Conservation (phyloP, 2,797 vertebrate species). For the Myripristis jacobus region DNA sequence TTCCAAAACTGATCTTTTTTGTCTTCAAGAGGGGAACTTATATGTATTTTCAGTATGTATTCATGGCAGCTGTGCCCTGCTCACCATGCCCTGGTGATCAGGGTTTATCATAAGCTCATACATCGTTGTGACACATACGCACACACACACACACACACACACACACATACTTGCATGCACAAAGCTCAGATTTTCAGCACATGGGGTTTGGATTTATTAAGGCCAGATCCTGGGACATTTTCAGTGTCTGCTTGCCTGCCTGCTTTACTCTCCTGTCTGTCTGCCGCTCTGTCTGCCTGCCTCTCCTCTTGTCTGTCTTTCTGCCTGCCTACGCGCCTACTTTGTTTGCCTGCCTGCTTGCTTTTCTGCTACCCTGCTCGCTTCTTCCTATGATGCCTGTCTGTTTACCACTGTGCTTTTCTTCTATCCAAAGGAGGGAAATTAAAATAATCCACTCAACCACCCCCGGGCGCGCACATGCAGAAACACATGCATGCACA, state of each 20-base stretch:
- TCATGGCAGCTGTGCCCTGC: conserved; percentile 4
- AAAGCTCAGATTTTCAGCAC: conserved; percentile 4
- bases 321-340: neutral
- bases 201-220: conserved; percentile 25
- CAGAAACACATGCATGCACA: neutral
- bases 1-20: conserved; percentile 7
- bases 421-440: conserved; percentile 43
- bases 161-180: neutral
- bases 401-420: conserved; percentile 50
- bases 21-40: neutral
- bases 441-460: conserved; percentile 38
- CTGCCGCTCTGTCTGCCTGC: conserved; percentile 16
- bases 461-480: neutral
- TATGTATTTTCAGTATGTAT: conserved; percentile 28
- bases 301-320: conserved; percentile 30
- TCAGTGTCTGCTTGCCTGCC: conserved; percentile 16
- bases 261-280: neutral
- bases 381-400: conserved; percentile 24
- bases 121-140: conserved; percentile 24
- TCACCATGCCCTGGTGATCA: conserved; percentile 9
- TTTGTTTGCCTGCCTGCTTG: conserved; percentile 6
- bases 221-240: conserved; percentile 26
- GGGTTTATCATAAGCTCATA: conserved; percentile 16
- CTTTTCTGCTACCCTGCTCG: conserved; percentile 17
- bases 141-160: neutral